These are phyloP conservation scores for Phyllotis vaccarum DNA, from an alignment of 2,797 vertebrate species.

Conservation along the genomic window DNA sequence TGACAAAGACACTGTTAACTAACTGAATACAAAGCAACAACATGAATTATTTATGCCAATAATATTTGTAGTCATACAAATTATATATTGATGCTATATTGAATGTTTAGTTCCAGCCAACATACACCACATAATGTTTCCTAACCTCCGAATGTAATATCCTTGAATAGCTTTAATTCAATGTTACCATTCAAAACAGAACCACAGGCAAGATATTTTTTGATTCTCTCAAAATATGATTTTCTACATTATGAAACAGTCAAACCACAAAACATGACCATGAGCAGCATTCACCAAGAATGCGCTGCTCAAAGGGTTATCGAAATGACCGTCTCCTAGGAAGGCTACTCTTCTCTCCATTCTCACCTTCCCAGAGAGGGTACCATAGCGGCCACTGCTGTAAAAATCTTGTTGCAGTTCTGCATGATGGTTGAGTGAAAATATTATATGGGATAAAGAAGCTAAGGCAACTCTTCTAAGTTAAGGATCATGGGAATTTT, in stretches of 20 bases:
- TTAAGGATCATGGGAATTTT: background rate
- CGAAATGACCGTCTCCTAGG: background rate
- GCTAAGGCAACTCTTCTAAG: background rate
- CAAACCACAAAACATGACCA: background rate
- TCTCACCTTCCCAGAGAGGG: background rate
- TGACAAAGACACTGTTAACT: slow-evolving; percentile 79
- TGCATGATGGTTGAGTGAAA: background rate
- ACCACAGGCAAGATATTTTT: background rate
- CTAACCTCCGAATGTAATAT: slow-evolving; percentile 41
- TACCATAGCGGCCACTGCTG: too few relatives aligned
- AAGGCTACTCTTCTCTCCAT: background rate
- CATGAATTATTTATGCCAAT: slow-evolving; percentile 83
- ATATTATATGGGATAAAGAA: background rate
- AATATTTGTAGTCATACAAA: slow-evolving; percentile 82
- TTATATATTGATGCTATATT: slow-evolving; percentile 78
- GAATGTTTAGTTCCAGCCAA: slow-evolving; percentile 66
- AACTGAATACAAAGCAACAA: slow-evolving; percentile 73
- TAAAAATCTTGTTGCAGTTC: background rate
- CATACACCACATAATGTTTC: slow-evolving; percentile 57
- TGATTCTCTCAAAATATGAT: slow-evolving; percentile 46
- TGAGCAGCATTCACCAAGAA: background rate
- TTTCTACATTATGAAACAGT: slow-evolving; percentile 26
- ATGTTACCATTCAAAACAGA: slow-evolving; percentile 51
- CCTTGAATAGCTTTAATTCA: slow-evolving; percentile 62
- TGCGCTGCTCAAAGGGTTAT: background rate